These are phyloP conservation scores for Siderastrea siderea DNA, from an alignment of 92 coral and sea anemone genomes.

Conservation along the genomic window DNA sequence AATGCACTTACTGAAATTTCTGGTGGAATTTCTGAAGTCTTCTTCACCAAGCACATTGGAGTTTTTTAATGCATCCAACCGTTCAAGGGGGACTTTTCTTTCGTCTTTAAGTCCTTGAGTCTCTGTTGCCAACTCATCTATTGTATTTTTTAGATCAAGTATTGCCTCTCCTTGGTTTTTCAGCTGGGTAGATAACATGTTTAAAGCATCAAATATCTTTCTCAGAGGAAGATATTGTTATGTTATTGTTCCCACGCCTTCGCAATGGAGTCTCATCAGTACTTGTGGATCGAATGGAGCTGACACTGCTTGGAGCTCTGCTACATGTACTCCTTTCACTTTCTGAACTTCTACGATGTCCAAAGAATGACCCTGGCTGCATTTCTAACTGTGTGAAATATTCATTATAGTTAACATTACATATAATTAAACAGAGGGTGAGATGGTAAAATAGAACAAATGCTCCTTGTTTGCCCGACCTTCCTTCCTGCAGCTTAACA, in stretches of 20 bases:
- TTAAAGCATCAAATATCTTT: conserved; percentile 19
- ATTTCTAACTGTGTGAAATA: neutral
- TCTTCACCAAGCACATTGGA: neutral
- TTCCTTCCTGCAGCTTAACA: no score
- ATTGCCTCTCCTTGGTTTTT: neutral
- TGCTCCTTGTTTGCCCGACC: no score
- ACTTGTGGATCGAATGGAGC: conserved; percentile 5
- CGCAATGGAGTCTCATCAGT: conserved; percentile 7
- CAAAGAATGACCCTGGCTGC: conserved; percentile 18
- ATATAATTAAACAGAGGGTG: no score
- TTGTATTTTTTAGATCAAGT: neutral
- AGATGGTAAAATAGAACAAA: no score
- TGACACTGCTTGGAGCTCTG: neutral
- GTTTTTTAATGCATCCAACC: neutral
- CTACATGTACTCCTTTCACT: conserved; percentile 2
- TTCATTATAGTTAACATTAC: no score
- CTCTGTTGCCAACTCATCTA: neutral
- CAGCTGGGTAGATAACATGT: conserved; percentile 1
- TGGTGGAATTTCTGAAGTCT: conserved; percentile 10
- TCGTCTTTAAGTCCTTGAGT: conserved; percentile 7
- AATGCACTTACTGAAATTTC: conserved; percentile 5
- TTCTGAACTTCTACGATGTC: conserved; percentile 9
- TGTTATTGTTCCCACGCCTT: neutral
- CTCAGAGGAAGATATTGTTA: conserved; percentile 2
- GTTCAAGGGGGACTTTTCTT: neutral